Percentiles rank a stretch among this genome's conserved stretches.
These are phyloP conservation scores for Gallinago paraguaiae DNA, from an alignment of 2,113 vertebrate genomes.

Conservation along the genomic window DNA sequence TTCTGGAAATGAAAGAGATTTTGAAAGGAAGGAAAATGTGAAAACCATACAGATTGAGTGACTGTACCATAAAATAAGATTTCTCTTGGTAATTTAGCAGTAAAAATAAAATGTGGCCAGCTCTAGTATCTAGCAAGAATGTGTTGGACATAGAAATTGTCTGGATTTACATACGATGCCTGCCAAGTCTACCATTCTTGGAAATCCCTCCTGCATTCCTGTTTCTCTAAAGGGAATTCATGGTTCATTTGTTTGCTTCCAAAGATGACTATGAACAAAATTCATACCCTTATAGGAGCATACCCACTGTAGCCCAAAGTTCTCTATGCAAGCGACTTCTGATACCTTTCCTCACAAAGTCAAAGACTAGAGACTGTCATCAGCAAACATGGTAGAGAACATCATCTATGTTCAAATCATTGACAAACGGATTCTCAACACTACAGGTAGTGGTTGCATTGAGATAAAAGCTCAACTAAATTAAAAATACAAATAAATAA, in stretches of 20 bases:
- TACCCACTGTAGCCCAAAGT: neutral
- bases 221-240: conserved; percentile 11
- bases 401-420: neutral
- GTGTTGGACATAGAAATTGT: conserved; percentile 30
- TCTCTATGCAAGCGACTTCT: neutral
- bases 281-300: neutral
- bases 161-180: conserved; percentile 33
- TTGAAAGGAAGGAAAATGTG: conserved; percentile 32
- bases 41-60: conserved; percentile 39
- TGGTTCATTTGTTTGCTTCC: conserved; percentile 5
- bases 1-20: conserved; percentile 64
- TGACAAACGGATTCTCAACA: neutral
- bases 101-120: conserved; percentile 36
- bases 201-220: conserved; percentile 45
- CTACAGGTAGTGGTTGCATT: neutral
- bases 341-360: neutral
- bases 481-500: neutral
- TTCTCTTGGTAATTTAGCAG: conserved; percentile 16
- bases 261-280: conserved; percentile 17
- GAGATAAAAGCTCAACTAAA: neutral
- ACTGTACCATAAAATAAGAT: conserved; percentile 48
- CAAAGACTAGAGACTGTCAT: neutral
- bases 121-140: conserved; percentile 22
- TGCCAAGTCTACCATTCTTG: conserved; percentile 60
- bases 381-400: neutral